Evolutionary conservation across 2,797 vertebrate species (phyloP).

Genomic region (Halcyon smyrnensis): DNA sequence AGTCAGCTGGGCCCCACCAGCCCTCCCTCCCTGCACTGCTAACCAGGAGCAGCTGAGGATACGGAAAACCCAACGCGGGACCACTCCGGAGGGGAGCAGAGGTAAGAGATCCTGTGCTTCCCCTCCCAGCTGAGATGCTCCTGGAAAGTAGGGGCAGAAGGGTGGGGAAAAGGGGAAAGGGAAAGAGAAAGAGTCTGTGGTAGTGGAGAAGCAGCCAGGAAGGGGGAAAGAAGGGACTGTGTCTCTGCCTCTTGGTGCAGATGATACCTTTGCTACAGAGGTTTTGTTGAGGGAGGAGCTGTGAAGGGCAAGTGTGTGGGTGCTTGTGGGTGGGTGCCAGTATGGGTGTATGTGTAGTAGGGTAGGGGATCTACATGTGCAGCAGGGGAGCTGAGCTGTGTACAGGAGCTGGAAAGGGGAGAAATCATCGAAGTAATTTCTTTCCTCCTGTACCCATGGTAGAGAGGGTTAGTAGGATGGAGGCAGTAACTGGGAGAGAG

Average conservation of each 20-base stretch:
- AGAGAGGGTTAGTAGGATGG: not conserved
- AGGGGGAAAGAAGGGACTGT: not conserved
- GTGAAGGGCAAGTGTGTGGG: rapidly evolving
- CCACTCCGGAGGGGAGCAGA: not conserved
- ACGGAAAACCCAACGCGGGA: not conserved
- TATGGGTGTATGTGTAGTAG: not conserved
- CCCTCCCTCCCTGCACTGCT: not conserved
- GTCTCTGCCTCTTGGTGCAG: not conserved
- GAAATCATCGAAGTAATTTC: not conserved
- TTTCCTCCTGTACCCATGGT: not conserved
- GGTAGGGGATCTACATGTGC: not conserved
- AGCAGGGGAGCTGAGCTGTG: not conserved
- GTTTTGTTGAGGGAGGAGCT: not conserved
- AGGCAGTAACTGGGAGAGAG: not conserved
- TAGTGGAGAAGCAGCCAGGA: not conserved
- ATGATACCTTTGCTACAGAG: not conserved
- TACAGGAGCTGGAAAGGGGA: not conserved
- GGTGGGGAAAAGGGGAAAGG: not conserved
- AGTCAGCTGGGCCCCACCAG: slow-evolving; percentile 43
- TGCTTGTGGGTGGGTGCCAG: not conserved
- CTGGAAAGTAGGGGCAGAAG: not conserved
- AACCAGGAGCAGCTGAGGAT: slow-evolving; percentile 67
- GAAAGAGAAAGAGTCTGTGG: not conserved
- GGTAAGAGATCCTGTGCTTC: slow-evolving; percentile 27
- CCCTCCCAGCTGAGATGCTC: rapidly evolving